Percentiles rank a stretch among this genome's conserved stretches.
phyloP scores from a whole-genome alignment of 30 jellyfish, hydroid and myxozoan genomes.

The Hydra vulgaris region DNA sequence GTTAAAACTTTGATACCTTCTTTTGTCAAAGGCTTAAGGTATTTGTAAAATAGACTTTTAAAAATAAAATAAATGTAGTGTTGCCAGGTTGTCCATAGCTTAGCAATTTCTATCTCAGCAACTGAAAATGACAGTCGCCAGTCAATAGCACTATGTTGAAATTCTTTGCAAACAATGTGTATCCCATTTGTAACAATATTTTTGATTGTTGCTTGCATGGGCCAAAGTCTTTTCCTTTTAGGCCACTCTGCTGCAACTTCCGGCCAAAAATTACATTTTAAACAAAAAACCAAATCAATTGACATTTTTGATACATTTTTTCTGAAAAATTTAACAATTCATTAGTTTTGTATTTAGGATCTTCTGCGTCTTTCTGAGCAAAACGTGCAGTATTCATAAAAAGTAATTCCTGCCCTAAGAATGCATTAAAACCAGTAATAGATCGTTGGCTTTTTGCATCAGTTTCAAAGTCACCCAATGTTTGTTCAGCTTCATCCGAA shows the following conservation, averaged over 20 bases:
- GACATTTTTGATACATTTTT: neutral
- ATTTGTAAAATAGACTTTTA: neutral
- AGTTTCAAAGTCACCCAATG: neutral
- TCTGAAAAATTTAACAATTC: neutral
- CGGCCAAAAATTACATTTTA: neutral
- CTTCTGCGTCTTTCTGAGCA: neutral
- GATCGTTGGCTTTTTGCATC: neutral
- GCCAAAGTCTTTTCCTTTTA: neutral
- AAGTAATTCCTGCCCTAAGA: neutral
- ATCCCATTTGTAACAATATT: neutral
- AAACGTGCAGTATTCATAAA: no score
- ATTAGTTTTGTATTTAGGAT: no score
- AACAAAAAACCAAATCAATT: neutral
- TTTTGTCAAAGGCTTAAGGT: neutral
- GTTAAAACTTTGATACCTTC: neutral
- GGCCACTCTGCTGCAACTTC: slow-evolving; percentile 4
- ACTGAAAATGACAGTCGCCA: slow-evolving; percentile 5
- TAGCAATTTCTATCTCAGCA: neutral
- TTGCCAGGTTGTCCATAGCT: neutral
- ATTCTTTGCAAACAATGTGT: neutral
- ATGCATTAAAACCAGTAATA: neutral
- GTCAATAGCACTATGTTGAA: neutral
- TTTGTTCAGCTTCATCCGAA: neutral
- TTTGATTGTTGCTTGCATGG: neutral
- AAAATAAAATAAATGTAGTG: neutral